A percentile compares a stretch with the other conserved stretches of the same genome.
Conservation (phyloP, 1,140 invertebrate species). For the Macrobrachium nipponense region DNA sequence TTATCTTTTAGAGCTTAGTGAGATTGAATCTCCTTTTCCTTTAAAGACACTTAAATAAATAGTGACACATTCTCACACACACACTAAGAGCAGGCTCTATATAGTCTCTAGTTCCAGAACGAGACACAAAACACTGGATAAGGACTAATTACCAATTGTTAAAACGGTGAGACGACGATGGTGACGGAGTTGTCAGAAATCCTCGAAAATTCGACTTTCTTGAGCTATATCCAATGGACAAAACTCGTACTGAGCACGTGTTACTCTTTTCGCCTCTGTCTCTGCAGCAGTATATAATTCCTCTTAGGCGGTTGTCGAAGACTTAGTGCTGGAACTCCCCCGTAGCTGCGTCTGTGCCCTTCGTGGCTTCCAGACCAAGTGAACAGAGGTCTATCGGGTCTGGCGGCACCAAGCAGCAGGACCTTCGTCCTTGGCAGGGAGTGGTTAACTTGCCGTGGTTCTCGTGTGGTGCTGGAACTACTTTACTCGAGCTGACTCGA, state of each 20-base stretch:
- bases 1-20: too few species aligned
- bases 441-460: conserved; percentile 36
- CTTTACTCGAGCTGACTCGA: conserved; percentile 31
- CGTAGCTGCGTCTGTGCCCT: conserved; percentile 54
- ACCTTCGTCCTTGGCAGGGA: conserved; percentile 46
- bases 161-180: too few species aligned
- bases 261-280: not conserved
- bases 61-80: too few species aligned
- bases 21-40: too few species aligned
- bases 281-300: not conserved
- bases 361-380: conserved; percentile 59
- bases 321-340: conserved; percentile 52
- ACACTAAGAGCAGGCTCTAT: too few species aligned
- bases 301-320: not conserved
- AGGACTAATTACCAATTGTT: too few species aligned
- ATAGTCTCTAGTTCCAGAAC: too few species aligned
- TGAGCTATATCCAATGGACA: not conserved
- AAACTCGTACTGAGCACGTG: not conserved
- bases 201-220: too few species aligned
- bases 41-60: too few species aligned
- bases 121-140: too few species aligned
- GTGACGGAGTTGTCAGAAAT: too few species aligned
- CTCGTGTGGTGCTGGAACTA: conserved; percentile 17
- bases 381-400: conserved; percentile 24
- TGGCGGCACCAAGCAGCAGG: conserved; percentile 17